Percentiles rank a stretch among this genome's conserved stretches.
Evolutionary conservation across 2,113 vertebrate genomes (phyloP).

Genomic region (Pollachius pollachius): DNA sequence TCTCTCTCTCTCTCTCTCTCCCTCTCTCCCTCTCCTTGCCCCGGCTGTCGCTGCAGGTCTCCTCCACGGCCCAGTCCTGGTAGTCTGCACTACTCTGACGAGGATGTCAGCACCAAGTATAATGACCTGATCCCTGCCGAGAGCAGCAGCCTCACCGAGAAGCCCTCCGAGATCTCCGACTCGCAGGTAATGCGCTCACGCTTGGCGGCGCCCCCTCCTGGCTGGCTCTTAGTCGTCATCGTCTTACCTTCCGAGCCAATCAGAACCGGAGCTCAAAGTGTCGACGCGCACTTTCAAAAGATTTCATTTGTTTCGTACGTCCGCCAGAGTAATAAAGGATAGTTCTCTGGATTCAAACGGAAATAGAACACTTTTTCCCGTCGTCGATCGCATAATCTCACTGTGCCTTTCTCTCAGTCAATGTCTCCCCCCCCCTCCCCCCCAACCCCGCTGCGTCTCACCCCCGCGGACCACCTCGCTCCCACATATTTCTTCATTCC

Average conservation of each 20-base stretch:
- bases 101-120: constrained; percentile 94
- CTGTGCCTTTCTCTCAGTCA: constrained; percentile 8
- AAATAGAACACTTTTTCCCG: not conserved
- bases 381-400: constrained; percentile 3
- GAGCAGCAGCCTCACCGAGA: constrained; percentile 97
- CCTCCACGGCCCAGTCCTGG: constrained; percentile 93
- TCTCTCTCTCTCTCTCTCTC: no score
- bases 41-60: constrained; percentile 69
- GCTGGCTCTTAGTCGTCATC: not conserved
- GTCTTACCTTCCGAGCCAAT: not conserved
- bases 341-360: constrained; percentile 11
- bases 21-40: not conserved
- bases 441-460: no score
- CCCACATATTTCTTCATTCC: not conserved
- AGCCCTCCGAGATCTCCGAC: constrained; percentile 95
- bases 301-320: constrained; percentile 21
- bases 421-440: no score
- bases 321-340: constrained; percentile 16
- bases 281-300: not conserved
- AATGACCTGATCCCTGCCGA: constrained; percentile 95
- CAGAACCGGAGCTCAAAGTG: not conserved
- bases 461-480: not conserved
- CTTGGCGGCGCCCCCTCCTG: no score
- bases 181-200: constrained; percentile 81
- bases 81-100: constrained; percentile 96